phyloP scores from a whole-genome alignment of 2,113 vertebrate species.

The Pongo pygmaeus region DNA sequence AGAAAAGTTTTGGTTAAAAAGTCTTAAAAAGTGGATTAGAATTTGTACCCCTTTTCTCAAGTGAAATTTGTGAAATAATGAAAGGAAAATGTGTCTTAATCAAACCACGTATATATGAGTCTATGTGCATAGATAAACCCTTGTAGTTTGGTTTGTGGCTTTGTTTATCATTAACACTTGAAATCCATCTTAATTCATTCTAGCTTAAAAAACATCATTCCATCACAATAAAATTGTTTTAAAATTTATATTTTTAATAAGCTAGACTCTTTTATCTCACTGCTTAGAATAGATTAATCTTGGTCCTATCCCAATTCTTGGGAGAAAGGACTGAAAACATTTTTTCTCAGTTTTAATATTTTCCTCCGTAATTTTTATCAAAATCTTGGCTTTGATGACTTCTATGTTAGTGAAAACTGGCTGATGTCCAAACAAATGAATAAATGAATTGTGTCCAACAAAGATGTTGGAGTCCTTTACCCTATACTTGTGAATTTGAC shows the following conservation, averaged over 20 bases:
- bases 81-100: background rate
- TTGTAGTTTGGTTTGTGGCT: background rate
- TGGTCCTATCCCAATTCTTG: background rate
- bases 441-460: background rate
- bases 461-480: background rate
- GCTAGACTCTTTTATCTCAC: background rate
- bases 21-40: background rate
- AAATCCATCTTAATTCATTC: background rate
- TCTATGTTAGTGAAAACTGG: background rate
- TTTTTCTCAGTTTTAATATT: background rate
- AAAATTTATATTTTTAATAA: background rate
- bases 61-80: background rate
- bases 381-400: background rate
- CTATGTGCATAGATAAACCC: background rate
- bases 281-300: background rate
- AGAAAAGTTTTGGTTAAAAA: background rate
- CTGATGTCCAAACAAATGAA: background rate
- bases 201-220: background rate
- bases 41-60: background rate
- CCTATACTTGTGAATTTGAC: background rate
- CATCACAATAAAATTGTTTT: background rate
- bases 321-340: background rate
- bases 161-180: background rate
- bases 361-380: background rate
- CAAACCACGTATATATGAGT: background rate